A percentile compares a stretch with the other conserved stretches of the same genome.
These are phyloP conservation scores for Progne subis DNA, from an alignment of 2,113 vertebrate species.

Conservation along the genomic window DNA sequence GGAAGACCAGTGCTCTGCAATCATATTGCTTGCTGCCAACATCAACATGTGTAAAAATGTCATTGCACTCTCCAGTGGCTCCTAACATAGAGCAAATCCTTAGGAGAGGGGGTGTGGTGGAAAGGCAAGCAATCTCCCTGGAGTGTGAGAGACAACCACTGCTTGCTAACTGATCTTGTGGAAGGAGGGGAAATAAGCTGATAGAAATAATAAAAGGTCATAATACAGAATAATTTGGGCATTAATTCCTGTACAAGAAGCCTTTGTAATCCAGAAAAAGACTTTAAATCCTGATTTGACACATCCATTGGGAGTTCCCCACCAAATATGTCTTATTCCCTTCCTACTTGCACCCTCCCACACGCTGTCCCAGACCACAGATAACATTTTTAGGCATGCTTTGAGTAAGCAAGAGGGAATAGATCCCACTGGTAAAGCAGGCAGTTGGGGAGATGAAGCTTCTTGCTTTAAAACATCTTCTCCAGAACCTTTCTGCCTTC, in stretches of 20 bases:
- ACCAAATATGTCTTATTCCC: neutral
- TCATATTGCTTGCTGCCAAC: neutral
- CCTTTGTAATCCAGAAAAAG: neutral
- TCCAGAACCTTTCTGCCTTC: conserved; percentile 8
- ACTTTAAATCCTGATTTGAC: neutral
- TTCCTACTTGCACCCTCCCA: neutral
- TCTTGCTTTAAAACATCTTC: neutral
- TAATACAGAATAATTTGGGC: neutral
- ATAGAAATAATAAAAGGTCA: neutral
- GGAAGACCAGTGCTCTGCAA: neutral
- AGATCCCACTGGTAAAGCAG: neutral
- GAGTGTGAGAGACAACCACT: neutral
- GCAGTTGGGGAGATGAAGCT: neutral
- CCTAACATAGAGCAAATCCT: neutral
- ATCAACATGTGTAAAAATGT: neutral
- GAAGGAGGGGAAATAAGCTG: neutral
- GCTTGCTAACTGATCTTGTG: neutral
- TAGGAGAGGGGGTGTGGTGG: neutral
- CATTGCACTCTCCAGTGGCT: neutral
- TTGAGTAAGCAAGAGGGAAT: neutral
- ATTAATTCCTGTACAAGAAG: neutral
- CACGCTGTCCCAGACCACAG: neutral
- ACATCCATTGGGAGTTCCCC: neutral
- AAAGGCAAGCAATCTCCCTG: neutral
- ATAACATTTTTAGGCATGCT: neutral